Base-by-base conservation (phyloP, 2,113 vertebrate genomes). In the Xyrauchen texanus region DNA sequence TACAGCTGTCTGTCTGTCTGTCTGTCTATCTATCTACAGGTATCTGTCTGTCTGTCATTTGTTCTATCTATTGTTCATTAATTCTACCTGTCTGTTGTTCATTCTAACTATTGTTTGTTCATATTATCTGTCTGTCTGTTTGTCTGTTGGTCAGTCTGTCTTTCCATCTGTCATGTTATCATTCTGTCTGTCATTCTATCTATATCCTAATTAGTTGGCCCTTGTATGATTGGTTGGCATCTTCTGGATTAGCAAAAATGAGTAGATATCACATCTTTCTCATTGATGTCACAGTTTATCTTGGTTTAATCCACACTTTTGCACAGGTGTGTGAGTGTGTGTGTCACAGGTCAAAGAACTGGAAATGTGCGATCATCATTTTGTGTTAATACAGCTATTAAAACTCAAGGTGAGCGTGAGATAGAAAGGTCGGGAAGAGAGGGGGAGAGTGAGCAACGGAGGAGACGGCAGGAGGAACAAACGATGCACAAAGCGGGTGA, bases 401-500 rank as follows among this genome's bases (percentile, higher is more conserved):
- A 74, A 74, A 55, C 75, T 84, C 69, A 84, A 75, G 70, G 83
- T 81, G 79, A 84, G 72, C 34, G 62, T 0, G 62, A 57, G 77
- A 68, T 52, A 66, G 49, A 16, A 61, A 85, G 87, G 76, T 85
- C 84, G 77, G 83, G 82, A 82, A 79, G 81, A 81, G 87, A 85
- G 85, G 80, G 78, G 57, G 82, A 79, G 82, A 86, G 71, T 63
- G 66, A 52, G 70, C 57, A 49, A 16, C 15, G 34, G 62, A 63
- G 87, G 91, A 93, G 90, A 88, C 91, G 91, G 92, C 91, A 84
- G 88, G 93, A 93, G 92, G 92, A 96, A 95, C 93, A 96, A 96
- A 96, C 80, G 94, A 95, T 94, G 95, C 95, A 95, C 95, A 96
- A 96, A 95, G 94, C 91, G 95, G 94, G 95, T 96, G 95, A 95